Evolutionary conservation across 1,140 invertebrate genomes (phyloP), one percentile per base, ranked within the genome.

Genomic region (Diabrotica virgifera): DNA sequence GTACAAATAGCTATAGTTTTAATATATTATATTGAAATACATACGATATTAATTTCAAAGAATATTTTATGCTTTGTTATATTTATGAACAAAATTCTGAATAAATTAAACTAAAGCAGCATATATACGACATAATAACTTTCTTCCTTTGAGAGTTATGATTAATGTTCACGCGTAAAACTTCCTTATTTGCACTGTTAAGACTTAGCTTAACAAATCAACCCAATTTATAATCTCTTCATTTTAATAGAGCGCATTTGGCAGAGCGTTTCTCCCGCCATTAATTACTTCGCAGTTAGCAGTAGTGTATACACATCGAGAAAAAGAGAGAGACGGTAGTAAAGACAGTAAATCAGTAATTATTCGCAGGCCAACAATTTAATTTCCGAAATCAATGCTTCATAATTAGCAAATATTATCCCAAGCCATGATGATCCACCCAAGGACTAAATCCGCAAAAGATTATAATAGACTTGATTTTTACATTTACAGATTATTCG

Each of bases 331-430:
- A 24, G 13, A 14, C 5, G 14, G 52, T 61, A 61, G 54, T 62
- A 62, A 62, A 57, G 54, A 11, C 62, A 50, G 62, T 71, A 71
- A 71, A 71, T 71, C 70, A 69, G 67, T 61, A 62, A 69, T 66
- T 63, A 68, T 59, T 61, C 51, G 59, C 57, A 50, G 59, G 59
- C 53, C 66, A 65, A 63, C 65, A 67, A 68, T 68, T 67, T 68
- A 72, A 72, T 70, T 75, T 75, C 74, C 74, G 74, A 74, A 72
- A 71, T 63, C 54, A 70, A 65, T 71, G 65, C 62, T 35, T 64
- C 67, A 69, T 75, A 75, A 75, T 75, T 75, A 75, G 70, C 72
- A 70, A 70, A 73, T 72, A 74, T 69, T n/a, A n/a, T n/a, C n/a
- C n/a, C n/a, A n/a, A n/a, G n/a, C n/a, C n/a, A n/a, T n/a, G n/a